Evolutionary conservation across 2,797 vertebrate species (phyloP), one percentile per base, ranked within the genome.

Genomic region (Aythya fuligula): DNA sequence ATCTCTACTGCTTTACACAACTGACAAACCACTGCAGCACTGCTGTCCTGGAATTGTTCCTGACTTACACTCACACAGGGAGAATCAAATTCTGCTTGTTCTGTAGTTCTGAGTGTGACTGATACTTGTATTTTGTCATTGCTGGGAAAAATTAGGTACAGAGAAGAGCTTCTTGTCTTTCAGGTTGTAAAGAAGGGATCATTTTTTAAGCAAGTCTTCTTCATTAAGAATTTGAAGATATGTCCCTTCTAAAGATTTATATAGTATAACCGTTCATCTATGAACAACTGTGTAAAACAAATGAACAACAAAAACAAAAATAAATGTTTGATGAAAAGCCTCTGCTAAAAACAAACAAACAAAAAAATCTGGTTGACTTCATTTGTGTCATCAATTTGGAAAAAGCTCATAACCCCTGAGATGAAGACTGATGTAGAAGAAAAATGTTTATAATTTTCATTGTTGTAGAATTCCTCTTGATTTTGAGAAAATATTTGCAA

Each of bases 71-170:
- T 53, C 66, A 13, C 24, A 18, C 13, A 7, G 56, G 28, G 24
- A 87, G 65, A 90, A 94, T 91, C 45, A 61, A 77, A 80, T 93
- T 87, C 41, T 93, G 51, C 38, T 21, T 91, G 0, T 57, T 8
- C 7, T 41, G 39, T 71, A 67, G 32, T 79, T 92, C 60, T 54
- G 61, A 75, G 45, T 61, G 56, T 70, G 51, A 66, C 24, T 49
- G 34, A 66, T 81, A 43, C 9, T 75, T 73, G n/a, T 14, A 64
- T 78, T 74, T 77, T 49, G 15, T 61, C 64, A 27, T 87, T 62
- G 15, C 17, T 60, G n/a, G 60, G 6, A 49, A 73, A 76, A 74
- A 10, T 2, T 12, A 64, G 56, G 39, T 60, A 38, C n/a, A 39
- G 57, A 83, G 27, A 73, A 87, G 19, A 25, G n/a, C 4, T 7